Percentiles rank a stretch among this genome's conserved stretches.
phyloP scores from a whole-genome alignment of 1,140 invertebrate genomes.

The Pollicipes pollicipes region DNA sequence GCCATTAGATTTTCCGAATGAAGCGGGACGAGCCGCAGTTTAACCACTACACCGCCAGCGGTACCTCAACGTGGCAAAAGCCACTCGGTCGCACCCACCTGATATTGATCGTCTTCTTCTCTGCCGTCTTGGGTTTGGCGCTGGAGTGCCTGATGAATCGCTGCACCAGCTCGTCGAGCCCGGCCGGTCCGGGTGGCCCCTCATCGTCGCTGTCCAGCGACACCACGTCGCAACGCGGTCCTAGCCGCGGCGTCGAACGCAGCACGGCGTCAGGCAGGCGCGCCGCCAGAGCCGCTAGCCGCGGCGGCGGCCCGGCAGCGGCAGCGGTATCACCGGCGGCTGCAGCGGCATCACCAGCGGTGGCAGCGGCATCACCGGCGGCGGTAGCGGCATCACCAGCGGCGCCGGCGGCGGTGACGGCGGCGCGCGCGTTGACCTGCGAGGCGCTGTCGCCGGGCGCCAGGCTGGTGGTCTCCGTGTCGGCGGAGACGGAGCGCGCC shows the following conservation, averaged over 20 bases:
- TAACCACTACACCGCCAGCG: too few species aligned
- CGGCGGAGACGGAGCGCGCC: not conserved
- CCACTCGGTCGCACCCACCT: slow-evolving; percentile 17
- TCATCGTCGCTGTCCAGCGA: not conserved
- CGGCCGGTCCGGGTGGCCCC: slow-evolving; percentile 15
- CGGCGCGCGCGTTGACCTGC: not conserved
- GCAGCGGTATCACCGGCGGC: too few species aligned
- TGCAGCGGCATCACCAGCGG: too few species aligned
- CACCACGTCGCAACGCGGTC: not conserved
- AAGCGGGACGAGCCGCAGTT: too few species aligned
- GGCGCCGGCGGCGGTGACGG: too few species aligned
- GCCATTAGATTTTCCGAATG: too few species aligned
- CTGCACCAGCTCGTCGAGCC: slow-evolving; percentile 18
- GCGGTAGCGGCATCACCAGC: not conserved
- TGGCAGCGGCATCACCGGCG: too few species aligned
- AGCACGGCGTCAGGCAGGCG: not conserved
- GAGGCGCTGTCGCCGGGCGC: not conserved
- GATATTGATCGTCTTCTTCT: slow-evolving; percentile 19
- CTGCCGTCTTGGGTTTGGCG: slow-evolving; percentile 13
- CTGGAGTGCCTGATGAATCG: slow-evolving; percentile 17
- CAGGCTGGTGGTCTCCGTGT: not conserved
- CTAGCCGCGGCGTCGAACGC: not conserved
- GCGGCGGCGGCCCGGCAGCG: too few species aligned
- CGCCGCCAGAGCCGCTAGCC: not conserved
- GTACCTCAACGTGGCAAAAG: too few species aligned